phyloP scores from a whole-genome alignment of 1,140 invertebrate genomes.

The Drosophila ercepeae region DNA sequence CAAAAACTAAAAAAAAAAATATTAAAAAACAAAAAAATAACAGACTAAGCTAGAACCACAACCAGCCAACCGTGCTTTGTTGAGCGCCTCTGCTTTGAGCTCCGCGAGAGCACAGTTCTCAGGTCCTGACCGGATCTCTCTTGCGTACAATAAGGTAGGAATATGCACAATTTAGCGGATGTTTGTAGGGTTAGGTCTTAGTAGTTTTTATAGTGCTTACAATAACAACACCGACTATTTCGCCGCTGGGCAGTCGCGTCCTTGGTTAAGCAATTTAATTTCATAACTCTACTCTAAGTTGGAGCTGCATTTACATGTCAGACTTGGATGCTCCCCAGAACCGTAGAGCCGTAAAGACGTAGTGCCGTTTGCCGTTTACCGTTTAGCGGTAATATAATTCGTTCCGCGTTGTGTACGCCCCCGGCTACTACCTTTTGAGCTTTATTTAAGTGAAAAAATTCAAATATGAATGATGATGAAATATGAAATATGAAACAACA shows the following conservation, averaged over 20 bases:
- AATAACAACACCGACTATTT: constrained; percentile 25
- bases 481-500: too few relatives aligned
- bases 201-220: constrained; percentile 50
- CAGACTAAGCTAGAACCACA: constrained; percentile 25
- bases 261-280: constrained; percentile 57
- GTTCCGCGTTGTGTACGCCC: constrained; percentile 35
- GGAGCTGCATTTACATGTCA: constrained; percentile 71
- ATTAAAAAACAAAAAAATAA: not conserved
- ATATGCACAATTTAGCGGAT: constrained; percentile 30
- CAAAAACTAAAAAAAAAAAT: not conserved
- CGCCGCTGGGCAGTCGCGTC: constrained; percentile 26
- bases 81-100: constrained; percentile 15
- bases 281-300: constrained; percentile 49
- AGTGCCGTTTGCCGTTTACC: too few relatives aligned
- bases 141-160: constrained; percentile 32
- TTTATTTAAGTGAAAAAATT: constrained; percentile 57
- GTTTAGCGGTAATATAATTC: not conserved
- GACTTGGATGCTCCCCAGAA: constrained; percentile 4
- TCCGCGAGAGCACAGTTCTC: constrained; percentile 7
- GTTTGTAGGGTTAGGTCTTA: constrained; percentile 48
- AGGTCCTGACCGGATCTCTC: constrained; percentile 1
- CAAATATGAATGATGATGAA: constrained; percentile 4
- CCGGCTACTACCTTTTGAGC: constrained; percentile 62
- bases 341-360: constrained; percentile 5
- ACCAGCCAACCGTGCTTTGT: constrained; percentile 7